A percentile compares a stretch with the other conserved stretches of the same genome.
These are phyloP conservation scores for Lithobates sylvaticus DNA, from an alignment of 2,797 vertebrate species.

Conservation along the genomic window DNA sequence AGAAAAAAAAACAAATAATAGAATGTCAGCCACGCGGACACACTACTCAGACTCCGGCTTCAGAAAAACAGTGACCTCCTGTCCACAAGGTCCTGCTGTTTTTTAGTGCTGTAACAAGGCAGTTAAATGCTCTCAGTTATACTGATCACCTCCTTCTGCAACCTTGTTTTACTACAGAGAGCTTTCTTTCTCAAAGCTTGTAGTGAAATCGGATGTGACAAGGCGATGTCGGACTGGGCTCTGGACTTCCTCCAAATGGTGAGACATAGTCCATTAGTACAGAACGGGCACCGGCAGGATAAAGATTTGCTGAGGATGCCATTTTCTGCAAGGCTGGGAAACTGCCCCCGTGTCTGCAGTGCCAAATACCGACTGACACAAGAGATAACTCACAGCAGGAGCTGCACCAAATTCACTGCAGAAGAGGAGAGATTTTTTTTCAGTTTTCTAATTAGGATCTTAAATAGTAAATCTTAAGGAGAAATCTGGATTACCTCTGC, in stretches of 20 bases:
- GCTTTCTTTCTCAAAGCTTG: slow-evolving; percentile 31
- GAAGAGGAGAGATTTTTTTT: not conserved
- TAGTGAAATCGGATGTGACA: slow-evolving; percentile 56
- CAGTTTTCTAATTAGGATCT: not conserved
- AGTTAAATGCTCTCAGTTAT: slow-evolving; percentile 8
- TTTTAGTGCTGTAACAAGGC: slow-evolving; percentile 23
- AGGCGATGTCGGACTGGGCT: slow-evolving; percentile 37
- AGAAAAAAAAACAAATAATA: not conserved
- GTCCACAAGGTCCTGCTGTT: not conserved
- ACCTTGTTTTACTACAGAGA: slow-evolving; percentile 26
- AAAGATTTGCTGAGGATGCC: slow-evolving; percentile 55
- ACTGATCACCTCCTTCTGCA: slow-evolving; percentile 22
- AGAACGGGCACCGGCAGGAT: slow-evolving; percentile 53
- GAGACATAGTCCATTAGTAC: slow-evolving; percentile 58
- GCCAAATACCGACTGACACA: slow-evolving; percentile 56
- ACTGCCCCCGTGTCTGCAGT: slow-evolving; percentile 48
- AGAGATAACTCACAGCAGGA: slow-evolving; percentile 46
- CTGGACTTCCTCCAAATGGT: slow-evolving; percentile 55
- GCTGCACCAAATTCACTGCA: slow-evolving; percentile 12
- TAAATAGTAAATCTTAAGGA: slow-evolving; percentile 2
- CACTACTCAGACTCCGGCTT: not conserved
- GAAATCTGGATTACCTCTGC: not conserved
- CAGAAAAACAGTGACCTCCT: not conserved
- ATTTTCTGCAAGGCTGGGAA: slow-evolving; percentile 53
- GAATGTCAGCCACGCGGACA: not conserved